Base-by-base conservation (phyloP, 2,113 vertebrate genomes). In the Phaetusa simplex region DNA sequence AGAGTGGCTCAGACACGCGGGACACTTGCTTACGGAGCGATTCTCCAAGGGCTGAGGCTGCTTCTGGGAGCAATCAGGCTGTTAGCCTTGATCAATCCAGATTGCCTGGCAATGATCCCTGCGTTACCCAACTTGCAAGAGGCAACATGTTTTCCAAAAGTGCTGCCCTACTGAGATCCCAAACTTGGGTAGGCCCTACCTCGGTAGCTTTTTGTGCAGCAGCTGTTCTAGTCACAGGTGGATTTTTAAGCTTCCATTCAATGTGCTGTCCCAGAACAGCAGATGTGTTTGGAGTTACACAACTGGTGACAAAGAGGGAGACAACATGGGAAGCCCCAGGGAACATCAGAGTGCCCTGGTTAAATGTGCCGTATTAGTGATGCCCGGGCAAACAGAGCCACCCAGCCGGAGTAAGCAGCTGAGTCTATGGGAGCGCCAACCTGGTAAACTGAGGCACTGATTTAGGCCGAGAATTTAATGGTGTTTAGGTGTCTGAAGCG, bases 341-440 rank as follows among this genome's bases (percentile, higher is more conserved):
- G 56, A 26, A 12, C 42, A 16, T 17, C 45, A 34, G 50, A 3
- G 11, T 34, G 49, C 6, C n/a, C 29, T 20, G 14, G 23, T 19
- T 24, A 22, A 23, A 21, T 11, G 43, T 42, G 47, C 40, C 2
- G 0, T 1, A 1, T 8, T 6, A 6, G 40, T 15, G 15, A 30
- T 8, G 26, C 5, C 36, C 47, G 36, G 29, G 71, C 18, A 38
- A 66, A 22, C 13, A 3, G 0, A 66, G 26, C 56, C 26, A 11
- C 27, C 2, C 6, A 30, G 18, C 1, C 24, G 21, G 6, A 7
- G 47, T 5, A 30, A 73, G 12, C 5, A n/a, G 23, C 27, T 24
- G 65, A 62, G 34, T 16, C 30, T 11, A 8, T n/a, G 23, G 45
- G 5, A 12, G n/a, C 53, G 3, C 43, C 29, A 67, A 8, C 42